Percentiles rank a stretch among this genome's conserved stretches.
These are phyloP conservation scores for Fregata magnificens DNA, from an alignment of 2,113 vertebrate genomes.

Conservation along the genomic window DNA sequence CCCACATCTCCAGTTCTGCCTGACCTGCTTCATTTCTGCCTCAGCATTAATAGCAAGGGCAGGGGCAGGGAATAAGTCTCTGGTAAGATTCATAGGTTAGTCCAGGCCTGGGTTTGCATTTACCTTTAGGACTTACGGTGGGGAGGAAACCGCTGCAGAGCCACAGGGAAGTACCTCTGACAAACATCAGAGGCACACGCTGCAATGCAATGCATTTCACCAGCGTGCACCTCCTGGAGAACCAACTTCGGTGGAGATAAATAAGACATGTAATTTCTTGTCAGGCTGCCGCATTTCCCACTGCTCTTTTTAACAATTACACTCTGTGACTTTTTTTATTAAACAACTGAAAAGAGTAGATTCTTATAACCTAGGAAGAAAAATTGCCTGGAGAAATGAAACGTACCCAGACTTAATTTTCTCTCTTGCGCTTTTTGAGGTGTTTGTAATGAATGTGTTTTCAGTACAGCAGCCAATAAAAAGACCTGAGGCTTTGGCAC, in stretches of 20 bases:
- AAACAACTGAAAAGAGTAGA: slow-evolving; percentile 19
- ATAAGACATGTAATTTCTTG: slow-evolving; percentile 60
- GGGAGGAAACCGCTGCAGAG: not conserved
- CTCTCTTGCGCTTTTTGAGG: not conserved
- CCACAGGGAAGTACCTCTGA: not conserved
- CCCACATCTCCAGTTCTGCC: slow-evolving; percentile 6
- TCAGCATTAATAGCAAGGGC: not conserved
- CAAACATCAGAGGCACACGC: not conserved
- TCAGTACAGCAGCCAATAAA: not conserved
- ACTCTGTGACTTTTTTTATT: slow-evolving; percentile 1
- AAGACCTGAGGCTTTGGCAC: not conserved
- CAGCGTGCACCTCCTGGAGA: not conserved
- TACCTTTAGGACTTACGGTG: not conserved
- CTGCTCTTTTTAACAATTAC: not conserved
- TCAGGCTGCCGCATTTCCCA: slow-evolving; percentile 29
- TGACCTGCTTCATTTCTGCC: not conserved
- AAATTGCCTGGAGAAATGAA: slow-evolving; percentile 35
- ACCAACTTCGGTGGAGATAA: not conserved
- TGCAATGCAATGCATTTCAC: not conserved
- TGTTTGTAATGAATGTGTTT: not conserved
- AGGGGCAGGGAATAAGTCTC: not conserved
- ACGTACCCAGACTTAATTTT: slow-evolving; percentile 50
- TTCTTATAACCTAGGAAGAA: slow-evolving; percentile 24
- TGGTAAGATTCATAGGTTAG: not conserved
- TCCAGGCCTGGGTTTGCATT: not conserved